Base-by-base conservation (phyloP, 2,113 vertebrate species). In the Noctilio leporinus region DNA sequence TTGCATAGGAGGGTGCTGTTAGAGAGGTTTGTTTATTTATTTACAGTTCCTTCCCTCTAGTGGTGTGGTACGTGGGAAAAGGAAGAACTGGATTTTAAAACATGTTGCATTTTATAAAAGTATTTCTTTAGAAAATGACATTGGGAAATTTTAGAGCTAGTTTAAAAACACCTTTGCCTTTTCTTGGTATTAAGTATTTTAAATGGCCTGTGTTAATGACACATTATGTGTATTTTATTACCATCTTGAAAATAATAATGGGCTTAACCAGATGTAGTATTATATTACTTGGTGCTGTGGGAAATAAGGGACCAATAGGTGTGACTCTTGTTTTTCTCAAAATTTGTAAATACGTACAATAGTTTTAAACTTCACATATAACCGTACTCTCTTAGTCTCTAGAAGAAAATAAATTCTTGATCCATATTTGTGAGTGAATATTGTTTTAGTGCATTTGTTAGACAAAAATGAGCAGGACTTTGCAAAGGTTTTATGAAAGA, bases 401-500 rank as follows among this genome's bases (percentile, higher is more conserved):
- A 81, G 57, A 83, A 91, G 76, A 69, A 89, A 89, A 67, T 88
- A 64, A 84, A 75, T 59, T 73, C 45, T 85, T 88, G 62, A 90
- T 30, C 49, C 19, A 26, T 81, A 64, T 86, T 86, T 89, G 15
- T 85, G 64, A 86, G 30, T 87, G 30, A 43, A 30, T 86, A 53
- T 77, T 81, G 53, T 90, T 84, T 89, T 17, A 38, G 64, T 59
- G 24, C 70, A 70, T 87, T 73, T 93, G 33, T 91, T 64, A 95
- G 84, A 62, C 65, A 70, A 35, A 86, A 72, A 30, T 91, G 55
- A 93, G n/a, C 33, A 84, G 77, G 49, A 43, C 75, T 96, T 93
- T 65, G 40, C 16, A 94, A 94, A 81, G 35, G 1, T 81, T 93
- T 95, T 94, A 81, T 77, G 40, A 89, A 88, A 95, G n/a, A 87